A percentile compares a stretch with the other conserved stretches of the same genome.
Conservation (phyloP, 2,797 vertebrate genomes). For the Oreonectes daqikongensis region DNA sequence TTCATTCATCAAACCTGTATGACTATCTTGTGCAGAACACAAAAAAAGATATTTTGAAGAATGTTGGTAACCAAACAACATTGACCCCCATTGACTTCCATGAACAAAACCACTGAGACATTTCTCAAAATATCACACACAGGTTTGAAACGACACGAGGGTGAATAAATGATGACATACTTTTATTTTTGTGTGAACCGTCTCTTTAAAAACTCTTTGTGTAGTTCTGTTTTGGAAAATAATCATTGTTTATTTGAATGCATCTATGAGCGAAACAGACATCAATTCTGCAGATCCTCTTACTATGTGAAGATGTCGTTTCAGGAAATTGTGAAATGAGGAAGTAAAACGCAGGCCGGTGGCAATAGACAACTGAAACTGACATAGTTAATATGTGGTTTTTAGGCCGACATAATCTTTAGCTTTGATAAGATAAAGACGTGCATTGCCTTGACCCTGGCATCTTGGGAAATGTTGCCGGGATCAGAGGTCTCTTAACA, state of each 20-base stretch:
- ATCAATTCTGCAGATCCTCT: neutral
- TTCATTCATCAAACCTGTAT: no score
- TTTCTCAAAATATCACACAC: no score
- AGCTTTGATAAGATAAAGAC: neutral
- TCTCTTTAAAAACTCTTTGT: no score
- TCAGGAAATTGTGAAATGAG: constrained; percentile 68
- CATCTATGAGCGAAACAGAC: neutral
- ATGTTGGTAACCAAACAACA: no score
- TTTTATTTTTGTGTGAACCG: no score
- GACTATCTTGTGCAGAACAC: no score
- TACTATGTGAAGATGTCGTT: constrained; percentile 34
- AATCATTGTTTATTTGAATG: neutral
- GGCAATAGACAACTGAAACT: constrained; percentile 16
- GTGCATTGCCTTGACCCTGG: neutral
- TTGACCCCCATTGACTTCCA: no score
- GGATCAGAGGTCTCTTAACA: neutral
- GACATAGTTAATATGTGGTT: neutral
- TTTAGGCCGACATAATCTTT: neutral
- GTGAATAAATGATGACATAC: no score
- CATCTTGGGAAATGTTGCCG: no score
- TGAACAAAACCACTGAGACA: no score
- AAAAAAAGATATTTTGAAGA: no score
- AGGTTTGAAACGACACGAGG: no score
- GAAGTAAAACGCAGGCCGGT: constrained; percentile 60
- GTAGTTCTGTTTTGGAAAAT: neutral